Conservation (phyloP, 2,888 invertebrate genomes). For the Nemoura dubitans region DNA sequence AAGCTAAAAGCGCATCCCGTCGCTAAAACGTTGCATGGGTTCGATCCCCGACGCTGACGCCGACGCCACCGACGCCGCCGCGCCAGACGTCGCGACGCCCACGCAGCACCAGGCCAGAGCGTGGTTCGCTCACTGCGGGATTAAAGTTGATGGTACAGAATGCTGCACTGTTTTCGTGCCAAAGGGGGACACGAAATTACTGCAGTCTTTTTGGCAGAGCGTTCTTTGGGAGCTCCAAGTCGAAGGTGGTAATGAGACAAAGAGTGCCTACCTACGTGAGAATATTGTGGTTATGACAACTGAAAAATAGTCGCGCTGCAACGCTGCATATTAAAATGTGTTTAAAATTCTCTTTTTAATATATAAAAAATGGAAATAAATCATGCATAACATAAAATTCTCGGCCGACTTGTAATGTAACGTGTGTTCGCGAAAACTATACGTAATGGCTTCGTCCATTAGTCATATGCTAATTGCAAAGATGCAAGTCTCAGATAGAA, state of each 20-base stretch:
- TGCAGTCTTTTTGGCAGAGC: too few relatives aligned
- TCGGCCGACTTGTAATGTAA: not conserved
- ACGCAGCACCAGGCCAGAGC: not conserved
- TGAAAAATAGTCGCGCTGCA: not conserved
- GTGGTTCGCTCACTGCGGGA: not conserved
- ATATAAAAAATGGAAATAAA: not conserved
- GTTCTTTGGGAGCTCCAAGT: too few relatives aligned
- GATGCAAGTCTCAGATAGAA: not conserved
- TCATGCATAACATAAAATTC: not conserved
- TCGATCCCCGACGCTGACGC: not conserved
- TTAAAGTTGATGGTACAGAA: not conserved
- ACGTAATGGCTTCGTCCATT: not conserved
- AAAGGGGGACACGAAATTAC: not conserved
- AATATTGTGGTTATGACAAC: not conserved
- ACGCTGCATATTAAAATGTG: not conserved
- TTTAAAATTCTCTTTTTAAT: not conserved
- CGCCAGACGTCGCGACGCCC: not conserved
- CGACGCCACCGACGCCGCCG: not conserved
- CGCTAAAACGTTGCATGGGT: not conserved
- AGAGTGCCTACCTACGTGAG: not conserved
- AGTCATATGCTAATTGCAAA: conserved; percentile 7
- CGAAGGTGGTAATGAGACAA: too few relatives aligned
- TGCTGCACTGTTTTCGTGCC: not conserved
- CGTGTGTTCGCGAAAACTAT: not conserved
- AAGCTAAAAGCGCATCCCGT: not conserved